A percentile compares a stretch with the other conserved stretches of the same genome.
phyloP scores from a whole-genome alignment of 2,113 vertebrate species.

The Antechinus stuartii region DNA sequence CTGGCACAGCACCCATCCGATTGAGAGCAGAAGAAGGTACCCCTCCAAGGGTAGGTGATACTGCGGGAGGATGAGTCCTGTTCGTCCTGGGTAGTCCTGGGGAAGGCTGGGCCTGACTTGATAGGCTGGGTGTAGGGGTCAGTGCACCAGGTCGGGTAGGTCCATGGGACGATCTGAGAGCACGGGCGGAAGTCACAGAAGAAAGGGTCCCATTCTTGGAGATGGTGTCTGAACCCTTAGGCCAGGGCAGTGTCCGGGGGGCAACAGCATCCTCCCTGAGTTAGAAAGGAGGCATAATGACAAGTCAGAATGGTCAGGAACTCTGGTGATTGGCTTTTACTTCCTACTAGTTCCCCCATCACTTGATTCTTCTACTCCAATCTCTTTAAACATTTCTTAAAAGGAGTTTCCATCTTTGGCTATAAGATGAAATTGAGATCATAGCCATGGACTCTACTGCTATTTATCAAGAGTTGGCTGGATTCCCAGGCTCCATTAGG shows the following conservation, averaged over 20 bases:
- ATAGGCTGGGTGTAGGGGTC: slow-evolving; percentile 76
- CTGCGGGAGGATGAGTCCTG: slow-evolving; percentile 82
- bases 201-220: slow-evolving; percentile 95
- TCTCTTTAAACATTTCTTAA: neutral
- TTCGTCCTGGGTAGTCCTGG: slow-evolving; percentile 80
- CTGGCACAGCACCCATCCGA: slow-evolving; percentile 91
- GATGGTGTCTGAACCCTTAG: slow-evolving; percentile 90
- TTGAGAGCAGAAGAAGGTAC: slow-evolving; percentile 85
- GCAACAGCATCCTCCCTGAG: slow-evolving; percentile 92
- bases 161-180: slow-evolving; percentile 68
- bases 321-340: neutral
- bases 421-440: neutral
- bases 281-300: slow-evolving; percentile 23
- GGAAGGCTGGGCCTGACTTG: slow-evolving; percentile 81
- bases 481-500: neutral
- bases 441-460: neutral
- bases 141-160: slow-evolving; percentile 53
- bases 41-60: slow-evolving; percentile 51
- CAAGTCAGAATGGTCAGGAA: neutral
- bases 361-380: neutral
- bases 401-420: neutral
- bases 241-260: slow-evolving; percentile 91
- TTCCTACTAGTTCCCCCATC: no score
- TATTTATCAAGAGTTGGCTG: neutral
- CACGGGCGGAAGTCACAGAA: slow-evolving; percentile 88